Base-by-base conservation (phyloP, 2,888 invertebrate genomes). In the Perizoma flavofasciatum region DNA sequence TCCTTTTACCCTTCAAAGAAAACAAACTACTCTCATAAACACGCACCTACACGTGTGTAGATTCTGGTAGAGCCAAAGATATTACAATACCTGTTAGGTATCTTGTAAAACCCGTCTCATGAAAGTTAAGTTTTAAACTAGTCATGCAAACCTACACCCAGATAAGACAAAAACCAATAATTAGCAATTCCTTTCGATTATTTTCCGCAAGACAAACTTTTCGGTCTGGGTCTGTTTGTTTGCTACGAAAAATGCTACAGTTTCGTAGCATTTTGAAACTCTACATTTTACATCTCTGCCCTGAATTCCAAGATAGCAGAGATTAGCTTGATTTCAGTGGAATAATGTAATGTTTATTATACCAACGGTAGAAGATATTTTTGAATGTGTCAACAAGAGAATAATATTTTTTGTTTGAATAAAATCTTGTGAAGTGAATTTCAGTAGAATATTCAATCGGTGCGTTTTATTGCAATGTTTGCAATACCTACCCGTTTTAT, bases 181-280 rank as follows among this genome's bases (percentile, higher is more conserved):
- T 22, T 22, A 22, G 22, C 22, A 22, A 22, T 22, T 22, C 22
- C 22, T 22, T 22, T 22, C 22, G 22, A 22, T 3, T 22, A 22
- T 22, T 22, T 22, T 22, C 22, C 22, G 5, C 35, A 37, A 37
- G 6, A 37, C 37, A 37, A 1, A 6, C 37, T 3, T 6, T 7
- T 6, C 37, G 0, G 37, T 37, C 37, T n/a, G 5, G 35, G 48
- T 54, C 22, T 8, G 9, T 6, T 44, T 11, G n/a, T 49, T 37
- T 44, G 52, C 59, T 49, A 54, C 59, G 48, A 58, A 52, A 37
- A 48, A 39, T 49, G 55, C 58, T 58, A 58, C 49, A 41, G 34
- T 35, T 41, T 48, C 50, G 46, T 50, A 57, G 50, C 50, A 46
- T 6, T 49, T 49, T 32, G 5, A 45, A 52, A 35, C 9, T 44